These are phyloP conservation scores for Sebastolobus alascanus DNA, from an alignment of 2,797 vertebrate species.

Conservation along the genomic window DNA sequence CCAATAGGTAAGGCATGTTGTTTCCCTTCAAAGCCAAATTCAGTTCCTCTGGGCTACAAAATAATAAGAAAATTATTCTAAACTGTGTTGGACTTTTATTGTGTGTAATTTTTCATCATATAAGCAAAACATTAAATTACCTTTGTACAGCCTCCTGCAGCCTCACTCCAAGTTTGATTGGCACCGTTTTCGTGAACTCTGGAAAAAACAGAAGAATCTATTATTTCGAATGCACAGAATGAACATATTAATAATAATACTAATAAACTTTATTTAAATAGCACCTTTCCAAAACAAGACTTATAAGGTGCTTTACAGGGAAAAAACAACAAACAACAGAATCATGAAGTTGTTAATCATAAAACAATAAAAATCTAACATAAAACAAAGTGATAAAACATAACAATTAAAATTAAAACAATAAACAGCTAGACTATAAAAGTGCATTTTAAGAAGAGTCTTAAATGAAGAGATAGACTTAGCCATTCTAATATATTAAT, in stretches of 20 bases:
- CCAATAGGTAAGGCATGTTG: conserved; percentile 77
- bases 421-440: neutral
- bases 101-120: neutral
- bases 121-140: conserved; percentile 55
- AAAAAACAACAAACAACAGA: neutral
- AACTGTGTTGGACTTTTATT: conserved; percentile 3
- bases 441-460: too few species aligned
- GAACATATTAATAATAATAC: neutral
- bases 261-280: neutral
- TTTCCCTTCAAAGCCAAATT: conserved; percentile 75
- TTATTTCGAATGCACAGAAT: neutral
- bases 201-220: conserved; percentile 2
- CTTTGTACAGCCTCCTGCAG: conserved; percentile 79
- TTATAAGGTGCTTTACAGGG: neutral
- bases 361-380: neutral
- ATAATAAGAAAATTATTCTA: conserved; percentile 6
- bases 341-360: neutral
- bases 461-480: too few species aligned
- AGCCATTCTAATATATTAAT: too few species aligned
- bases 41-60: conserved; percentile 79
- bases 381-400: neutral
- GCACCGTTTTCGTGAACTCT: conserved; percentile 75
- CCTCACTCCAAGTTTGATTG: conserved; percentile 81
- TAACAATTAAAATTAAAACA: neutral
- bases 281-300: neutral